Conservation (phyloP, 2,113 vertebrate genomes). For the Macaca mulatta region DNA sequence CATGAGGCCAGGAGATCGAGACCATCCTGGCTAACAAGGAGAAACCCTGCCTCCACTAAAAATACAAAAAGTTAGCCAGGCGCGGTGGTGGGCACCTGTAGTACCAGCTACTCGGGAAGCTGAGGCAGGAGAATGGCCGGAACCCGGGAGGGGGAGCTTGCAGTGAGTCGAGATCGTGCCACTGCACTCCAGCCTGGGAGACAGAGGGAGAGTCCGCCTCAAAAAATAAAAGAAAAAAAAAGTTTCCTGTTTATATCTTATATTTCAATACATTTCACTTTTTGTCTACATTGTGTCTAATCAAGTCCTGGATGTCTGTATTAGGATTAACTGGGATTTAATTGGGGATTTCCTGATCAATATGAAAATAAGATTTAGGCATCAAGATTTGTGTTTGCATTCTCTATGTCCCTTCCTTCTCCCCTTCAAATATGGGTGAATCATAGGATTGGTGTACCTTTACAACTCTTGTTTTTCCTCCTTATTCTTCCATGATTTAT, state of each 20-base stretch:
- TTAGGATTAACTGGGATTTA: neutral
- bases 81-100: rapidly evolving
- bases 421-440: neutral
- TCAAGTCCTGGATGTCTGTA: rapidly evolving
- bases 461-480: neutral
- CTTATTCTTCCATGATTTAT: neutral
- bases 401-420: rapidly evolving
- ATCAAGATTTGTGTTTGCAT: neutral
- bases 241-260: neutral
- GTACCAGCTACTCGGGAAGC: too few species aligned
- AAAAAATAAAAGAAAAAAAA: too few species aligned
- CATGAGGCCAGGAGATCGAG: too few species aligned
- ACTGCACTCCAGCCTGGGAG: too few species aligned
- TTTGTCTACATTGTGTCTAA: neutral
- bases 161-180: too few species aligned
- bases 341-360: neutral
- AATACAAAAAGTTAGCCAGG: too few species aligned
- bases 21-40: too few species aligned
- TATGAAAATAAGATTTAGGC: neutral
- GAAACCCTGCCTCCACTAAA: too few species aligned
- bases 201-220: too few species aligned
- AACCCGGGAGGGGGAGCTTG: too few species aligned
- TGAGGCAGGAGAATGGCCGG: too few species aligned
- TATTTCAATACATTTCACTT: neutral
- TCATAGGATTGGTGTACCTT: neutral